Conservation (phyloP, 2,888 invertebrate species). For the Pandemis cinnamomeana region DNA sequence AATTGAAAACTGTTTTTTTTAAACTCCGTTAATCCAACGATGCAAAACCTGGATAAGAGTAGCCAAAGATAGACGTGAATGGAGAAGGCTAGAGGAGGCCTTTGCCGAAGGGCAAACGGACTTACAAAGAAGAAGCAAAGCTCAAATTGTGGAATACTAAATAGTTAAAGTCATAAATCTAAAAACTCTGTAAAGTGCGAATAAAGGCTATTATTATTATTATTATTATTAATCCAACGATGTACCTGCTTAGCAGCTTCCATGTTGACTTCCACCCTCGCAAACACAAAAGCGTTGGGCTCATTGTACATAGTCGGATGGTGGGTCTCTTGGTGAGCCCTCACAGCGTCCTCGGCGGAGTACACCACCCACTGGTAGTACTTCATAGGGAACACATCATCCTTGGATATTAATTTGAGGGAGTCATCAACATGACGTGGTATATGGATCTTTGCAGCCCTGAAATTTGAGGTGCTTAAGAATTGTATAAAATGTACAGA, state of each 20-base stretch:
- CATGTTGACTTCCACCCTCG: conserved; percentile 92
- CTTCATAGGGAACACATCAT: conserved; percentile 84
- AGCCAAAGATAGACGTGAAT: no score
- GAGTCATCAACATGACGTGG: conserved; percentile 85
- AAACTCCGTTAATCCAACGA: no score
- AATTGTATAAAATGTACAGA: no score
- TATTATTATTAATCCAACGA: not conserved
- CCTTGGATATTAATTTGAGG: conserved; percentile 75
- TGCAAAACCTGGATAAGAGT: no score
- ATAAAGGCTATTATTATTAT: no score
- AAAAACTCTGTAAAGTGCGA: no score
- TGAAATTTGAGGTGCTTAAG: conserved; percentile 43
- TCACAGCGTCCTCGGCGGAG: conserved; percentile 89
- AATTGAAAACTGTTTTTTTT: no score
- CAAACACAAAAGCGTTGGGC: conserved; percentile 88
- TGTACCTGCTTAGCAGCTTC: conserved; percentile 87
- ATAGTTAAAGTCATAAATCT: no score
- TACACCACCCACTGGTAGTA: conserved; percentile 86
- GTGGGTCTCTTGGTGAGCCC: conserved; percentile 91
- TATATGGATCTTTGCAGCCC: conserved; percentile 63
- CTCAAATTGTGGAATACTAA: no score
- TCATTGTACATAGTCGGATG: conserved; percentile 92
- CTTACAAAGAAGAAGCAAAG: no score
- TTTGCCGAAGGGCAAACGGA: no score
- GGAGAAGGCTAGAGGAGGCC: no score